phyloP scores from a whole-genome alignment of 1,140 invertebrate genomes.

The Drosophila pseudoobscura region DNA sequence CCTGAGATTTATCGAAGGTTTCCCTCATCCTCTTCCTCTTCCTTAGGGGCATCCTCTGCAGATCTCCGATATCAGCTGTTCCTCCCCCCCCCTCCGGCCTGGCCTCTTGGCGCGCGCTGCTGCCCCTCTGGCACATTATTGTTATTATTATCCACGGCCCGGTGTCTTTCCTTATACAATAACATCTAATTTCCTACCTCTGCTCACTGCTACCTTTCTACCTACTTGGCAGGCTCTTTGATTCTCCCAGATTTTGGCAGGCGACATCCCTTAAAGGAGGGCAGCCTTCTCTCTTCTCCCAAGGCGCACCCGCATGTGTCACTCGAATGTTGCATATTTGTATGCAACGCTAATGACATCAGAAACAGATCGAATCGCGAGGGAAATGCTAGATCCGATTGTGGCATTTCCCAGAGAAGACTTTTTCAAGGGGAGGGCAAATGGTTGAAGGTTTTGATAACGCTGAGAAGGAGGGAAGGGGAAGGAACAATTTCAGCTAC shows the following conservation, averaged over 20 bases:
- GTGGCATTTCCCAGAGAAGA: constrained; percentile 6
- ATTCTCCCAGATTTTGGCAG: constrained; percentile 54
- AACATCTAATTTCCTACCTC: constrained; percentile 79
- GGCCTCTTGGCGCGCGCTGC: constrained; percentile 55
- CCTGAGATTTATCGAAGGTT: constrained; percentile 59
- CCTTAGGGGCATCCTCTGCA: constrained; percentile 9
- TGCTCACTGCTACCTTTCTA: constrained; percentile 43
- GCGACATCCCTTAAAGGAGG: constrained; percentile 15
- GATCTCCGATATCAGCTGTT: constrained; percentile 42
- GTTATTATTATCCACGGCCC: constrained; percentile 80
- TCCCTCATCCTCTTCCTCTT: constrained; percentile 15
- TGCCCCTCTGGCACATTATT: constrained; percentile 51
- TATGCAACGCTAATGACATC: constrained; percentile 66
- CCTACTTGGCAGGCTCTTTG: constrained; percentile 23
- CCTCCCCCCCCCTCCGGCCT: neutral
- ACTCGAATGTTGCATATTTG: constrained; percentile 68
- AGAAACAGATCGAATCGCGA: constrained; percentile 19
- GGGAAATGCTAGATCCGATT: constrained; percentile 16
- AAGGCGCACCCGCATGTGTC: constrained; percentile 63
- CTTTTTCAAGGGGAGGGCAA: neutral
- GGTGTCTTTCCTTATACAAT: constrained; percentile 79
- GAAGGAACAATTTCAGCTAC: no score
- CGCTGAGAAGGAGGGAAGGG: neutral
- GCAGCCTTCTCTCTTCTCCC: neutral
- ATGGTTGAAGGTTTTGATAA: no score